These are phyloP conservation scores for Dendrolimus punctatus DNA, from an alignment of 1,140 invertebrate species.

Conservation along the genomic window DNA sequence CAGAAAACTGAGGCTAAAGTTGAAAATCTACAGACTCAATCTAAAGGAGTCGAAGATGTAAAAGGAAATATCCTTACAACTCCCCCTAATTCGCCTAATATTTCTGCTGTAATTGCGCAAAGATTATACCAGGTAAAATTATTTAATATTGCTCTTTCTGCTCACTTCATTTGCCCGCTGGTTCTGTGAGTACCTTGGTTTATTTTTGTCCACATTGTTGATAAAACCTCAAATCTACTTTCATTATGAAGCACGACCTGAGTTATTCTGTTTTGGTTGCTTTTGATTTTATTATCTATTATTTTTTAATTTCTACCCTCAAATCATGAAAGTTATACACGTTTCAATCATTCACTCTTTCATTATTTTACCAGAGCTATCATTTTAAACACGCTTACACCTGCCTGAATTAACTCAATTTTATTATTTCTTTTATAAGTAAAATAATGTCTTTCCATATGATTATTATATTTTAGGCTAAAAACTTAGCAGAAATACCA, in stretches of 20 bases:
- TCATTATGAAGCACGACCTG: too few species aligned
- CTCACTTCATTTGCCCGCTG: slow-evolving; percentile 44
- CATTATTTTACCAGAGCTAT: too few species aligned
- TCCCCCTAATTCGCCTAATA: slow-evolving; percentile 82
- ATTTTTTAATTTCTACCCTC: too few species aligned
- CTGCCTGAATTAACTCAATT: not conserved
- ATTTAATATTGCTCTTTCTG: slow-evolving; percentile 26
- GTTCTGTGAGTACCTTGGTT: slow-evolving; percentile 63
- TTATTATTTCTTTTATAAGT: slow-evolving; percentile 1
- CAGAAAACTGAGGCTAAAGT: slow-evolving; percentile 56
- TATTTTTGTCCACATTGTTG: slow-evolving; percentile 22
- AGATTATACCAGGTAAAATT: slow-evolving; percentile 69
- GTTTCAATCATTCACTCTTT: too few species aligned
- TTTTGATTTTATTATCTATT: slow-evolving; percentile 18
- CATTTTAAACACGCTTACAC: not conserved
- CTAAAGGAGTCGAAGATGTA: slow-evolving; percentile 54
- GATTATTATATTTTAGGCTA: slow-evolving; percentile 55
- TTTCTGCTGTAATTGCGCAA: slow-evolving; percentile 73
- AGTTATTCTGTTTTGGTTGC: slow-evolving; percentile 18
- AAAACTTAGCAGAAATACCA: slow-evolving; percentile 74
- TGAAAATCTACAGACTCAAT: slow-evolving; percentile 34
- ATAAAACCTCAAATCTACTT: not conserved
- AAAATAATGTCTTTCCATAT: not conserved
- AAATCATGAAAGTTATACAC: too few species aligned
- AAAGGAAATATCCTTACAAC: slow-evolving; percentile 69